Conservation (phyloP, 1,140 invertebrate species). For the Pogonognathellus flavescens region DNA sequence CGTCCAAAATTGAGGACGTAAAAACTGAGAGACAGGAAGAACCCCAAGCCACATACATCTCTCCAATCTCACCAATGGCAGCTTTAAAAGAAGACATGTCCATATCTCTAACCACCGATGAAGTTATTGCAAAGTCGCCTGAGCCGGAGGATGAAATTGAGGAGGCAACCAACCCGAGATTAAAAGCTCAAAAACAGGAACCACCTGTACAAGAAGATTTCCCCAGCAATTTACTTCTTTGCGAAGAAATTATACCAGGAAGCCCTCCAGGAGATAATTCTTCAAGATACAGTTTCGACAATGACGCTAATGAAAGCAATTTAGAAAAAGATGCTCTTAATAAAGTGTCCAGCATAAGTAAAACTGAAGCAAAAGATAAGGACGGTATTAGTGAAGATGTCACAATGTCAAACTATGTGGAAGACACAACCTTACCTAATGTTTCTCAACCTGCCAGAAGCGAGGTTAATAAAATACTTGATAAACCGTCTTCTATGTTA, state of each 20-base stretch:
- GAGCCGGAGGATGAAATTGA: constrained; percentile 4
- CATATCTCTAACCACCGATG: constrained; percentile 1
- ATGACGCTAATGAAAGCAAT: constrained; percentile 17
- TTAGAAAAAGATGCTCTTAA: constrained; percentile 70
- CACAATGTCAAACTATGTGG: not conserved
- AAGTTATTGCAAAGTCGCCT: constrained; percentile 35
- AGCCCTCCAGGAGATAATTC: constrained; percentile 78
- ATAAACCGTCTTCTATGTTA: too few relatives aligned
- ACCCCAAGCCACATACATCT: not conserved
- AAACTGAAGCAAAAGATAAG: not conserved
- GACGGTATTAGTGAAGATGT: constrained; percentile 65
- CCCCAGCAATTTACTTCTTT: constrained; percentile 77
- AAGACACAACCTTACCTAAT: not conserved
- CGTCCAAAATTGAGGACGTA: not conserved
- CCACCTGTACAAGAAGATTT: constrained; percentile 53
- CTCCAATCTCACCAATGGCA: not conserved
- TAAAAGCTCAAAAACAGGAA: constrained; percentile 16
- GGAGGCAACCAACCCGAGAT: not conserved
- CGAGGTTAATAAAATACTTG: too few relatives aligned
- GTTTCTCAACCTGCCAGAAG: too few relatives aligned
- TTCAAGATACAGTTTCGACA: constrained; percentile 65
- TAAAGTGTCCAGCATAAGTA: constrained; percentile 76
- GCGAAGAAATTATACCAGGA: constrained; percentile 89
- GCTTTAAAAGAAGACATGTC: not conserved
- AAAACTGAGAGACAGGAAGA: not conserved